Evolutionary conservation across 2,888 invertebrate genomes (phyloP), one percentile per base, ranked within the genome.

Genomic region (Scaptomyza cyrtandrae): DNA sequence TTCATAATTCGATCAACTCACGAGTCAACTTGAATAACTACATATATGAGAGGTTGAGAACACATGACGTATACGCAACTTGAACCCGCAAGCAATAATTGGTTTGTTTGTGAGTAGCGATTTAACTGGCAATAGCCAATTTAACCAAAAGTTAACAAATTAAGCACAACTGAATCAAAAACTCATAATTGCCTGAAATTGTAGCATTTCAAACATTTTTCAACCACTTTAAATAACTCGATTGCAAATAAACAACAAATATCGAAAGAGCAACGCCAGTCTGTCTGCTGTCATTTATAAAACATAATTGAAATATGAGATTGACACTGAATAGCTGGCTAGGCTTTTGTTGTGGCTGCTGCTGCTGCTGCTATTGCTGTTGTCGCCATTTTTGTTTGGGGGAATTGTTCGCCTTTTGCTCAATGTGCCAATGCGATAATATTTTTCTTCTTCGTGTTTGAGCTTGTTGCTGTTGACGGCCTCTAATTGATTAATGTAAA

Each of bases 301-400:
- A 82, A 78, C 82, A 83, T 88, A 88, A 84, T 88, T 84, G 84
- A 88, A 84, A 84, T 88, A 82, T 80, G 88, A 84, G 84, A 88
- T 88, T 86, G 84, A 88, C 83, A 86, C 79, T 77, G 80, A 88
- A 84, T 84, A 77, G 80, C 77, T 65, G 62, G 27, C 41, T 67
- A 43, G 11, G 3, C 33, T 52, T 65, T 53, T 67, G 43, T 33
- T 49, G 27, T 57, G 63, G 31, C 44, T 52, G 37, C 11, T 37
- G n/a, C 19, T 55, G 37, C 11, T 37, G 14, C 35, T 56, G 43
- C 44, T 61, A 37, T 43, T 71, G 66, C 43, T 39, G 73, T 33
- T 57, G 62, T 57, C 44, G 73, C 43, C 65, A 76, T 64, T 73
- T 54, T 73, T 71, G 76, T 75, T 71, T 31, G 16, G 60, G 46